A percentile compares a stretch with the other conserved stretches of the same genome.
phyloP scores from a whole-genome alignment of 2,888 invertebrate genomes.

The Netelia virgata region DNA sequence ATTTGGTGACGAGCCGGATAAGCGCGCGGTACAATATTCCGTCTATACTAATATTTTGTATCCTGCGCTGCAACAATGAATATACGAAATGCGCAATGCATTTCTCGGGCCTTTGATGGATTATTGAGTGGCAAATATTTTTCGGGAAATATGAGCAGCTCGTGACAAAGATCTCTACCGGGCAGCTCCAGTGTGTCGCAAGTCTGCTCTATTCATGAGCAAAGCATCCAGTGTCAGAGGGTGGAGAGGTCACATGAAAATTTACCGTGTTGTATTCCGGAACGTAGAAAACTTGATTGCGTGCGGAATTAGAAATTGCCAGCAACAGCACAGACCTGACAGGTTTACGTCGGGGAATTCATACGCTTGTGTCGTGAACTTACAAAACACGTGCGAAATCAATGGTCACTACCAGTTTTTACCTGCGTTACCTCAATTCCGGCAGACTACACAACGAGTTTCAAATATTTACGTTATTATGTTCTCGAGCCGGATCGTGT shows the following conservation, averaged over 20 bases:
- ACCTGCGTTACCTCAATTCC: background rate
- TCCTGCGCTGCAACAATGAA: constrained; percentile 27
- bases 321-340: too few species aligned
- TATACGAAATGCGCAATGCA: constrained; percentile 58
- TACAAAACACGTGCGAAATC: constrained; percentile 29
- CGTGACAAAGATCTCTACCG: background rate
- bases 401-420: constrained; percentile 36
- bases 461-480: constrained; percentile 83
- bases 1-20: constrained; percentile 33
- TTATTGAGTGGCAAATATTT: constrained; percentile 67
- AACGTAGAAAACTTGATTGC: constrained; percentile 6
- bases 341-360: background rate
- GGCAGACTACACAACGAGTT: constrained; percentile 55
- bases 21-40: constrained; percentile 28
- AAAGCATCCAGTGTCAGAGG: constrained; percentile 43
- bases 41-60: constrained; percentile 22
- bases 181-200: background rate
- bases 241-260: constrained; percentile 7
- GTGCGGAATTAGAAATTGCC: constrained; percentile 9
- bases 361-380: constrained; percentile 2
- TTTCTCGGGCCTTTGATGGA: constrained; percentile 32
- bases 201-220: constrained; percentile 42
- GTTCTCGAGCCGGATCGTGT: constrained; percentile 65
- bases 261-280: constrained; percentile 20
- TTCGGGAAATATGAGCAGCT: constrained; percentile 70